Evolutionary conservation across 2,888 invertebrate genomes (phyloP), one percentile per base, ranked within the genome.

Genomic region (Andrena praecox): DNA sequence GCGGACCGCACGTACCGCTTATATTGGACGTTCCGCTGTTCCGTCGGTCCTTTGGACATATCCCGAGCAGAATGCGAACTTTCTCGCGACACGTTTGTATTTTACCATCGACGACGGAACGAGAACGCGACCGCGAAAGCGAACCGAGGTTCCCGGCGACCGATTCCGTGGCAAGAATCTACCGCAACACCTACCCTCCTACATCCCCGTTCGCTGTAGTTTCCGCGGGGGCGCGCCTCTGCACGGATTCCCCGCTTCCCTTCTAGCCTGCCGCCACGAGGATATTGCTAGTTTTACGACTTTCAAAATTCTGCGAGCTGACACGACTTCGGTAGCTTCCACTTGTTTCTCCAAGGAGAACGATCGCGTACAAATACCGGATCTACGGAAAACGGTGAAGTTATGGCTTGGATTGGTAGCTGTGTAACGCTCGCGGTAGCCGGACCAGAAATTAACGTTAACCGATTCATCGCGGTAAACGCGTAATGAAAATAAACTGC

Each of bases 1-100:
- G 76, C 54, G 77, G 76, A 81, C 75, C 77, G 79, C 83, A 70
- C 84, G 78, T 80, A 73, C 56, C 77, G 74, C 33, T 56, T 77
- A 66, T 70, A 70, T 64, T 33, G 69, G 62, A 70, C 67, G 35
- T 35, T 48, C 33, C 74, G 48, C 35, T 64, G 50, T 33, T 62
- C 70, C 63, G 10, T 63, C 56, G 29, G 33, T 16, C 60, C 27
- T 27, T 66, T 31, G 56, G 29, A 67, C 64, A 63, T 66, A 56
- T 72, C 42, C 33, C 42, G 67, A 48, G 50, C 62, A 16, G 74
- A 72, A 82, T 73, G 60, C 67, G 60, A 83, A 81, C 66, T 83
- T 83, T 77, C 50, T 60, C 67, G 67, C 8, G 66, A 74, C 70
- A 59, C 74, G 81, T 42, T 67, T 77, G 67, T 69, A 71, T 71